These are phyloP conservation scores for Hemaris fuciformis DNA, from an alignment of 2,888 invertebrate species.

Conservation along the genomic window DNA sequence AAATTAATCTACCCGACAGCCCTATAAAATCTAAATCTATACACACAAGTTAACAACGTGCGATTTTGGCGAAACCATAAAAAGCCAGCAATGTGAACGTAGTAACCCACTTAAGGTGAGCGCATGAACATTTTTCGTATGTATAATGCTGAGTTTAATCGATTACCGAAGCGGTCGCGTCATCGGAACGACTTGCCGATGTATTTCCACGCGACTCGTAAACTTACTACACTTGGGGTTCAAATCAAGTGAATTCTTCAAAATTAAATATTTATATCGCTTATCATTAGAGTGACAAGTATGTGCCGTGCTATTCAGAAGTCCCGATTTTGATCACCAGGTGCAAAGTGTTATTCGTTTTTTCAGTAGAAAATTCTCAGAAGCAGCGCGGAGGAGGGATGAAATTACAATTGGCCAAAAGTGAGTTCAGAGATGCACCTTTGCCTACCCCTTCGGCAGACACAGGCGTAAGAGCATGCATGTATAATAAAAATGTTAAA, in stretches of 20 bases:
- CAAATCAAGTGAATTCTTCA: not conserved
- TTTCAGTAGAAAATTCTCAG: too few relatives aligned
- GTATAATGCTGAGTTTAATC: slow-evolving; percentile 12
- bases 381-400: too few relatives aligned
- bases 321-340: too few relatives aligned
- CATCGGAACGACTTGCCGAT: slow-evolving; percentile 11
- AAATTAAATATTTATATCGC: not conserved
- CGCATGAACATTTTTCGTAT: not conserved
- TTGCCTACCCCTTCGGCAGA: too few relatives aligned
- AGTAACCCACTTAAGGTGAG: not conserved
- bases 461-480: too few relatives aligned
- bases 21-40: not conserved
- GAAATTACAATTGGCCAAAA: too few relatives aligned
- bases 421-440: too few relatives aligned
- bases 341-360: too few relatives aligned
- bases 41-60: not conserved
- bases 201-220: not conserved
- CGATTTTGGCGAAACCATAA: not conserved
- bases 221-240: not conserved
- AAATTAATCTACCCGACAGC: not conserved
- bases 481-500: too few relatives aligned
- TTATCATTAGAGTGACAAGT: too few relatives aligned
- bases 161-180: slow-evolving; percentile 10
- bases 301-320: too few relatives aligned
- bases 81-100: not conserved